Base-by-base conservation (phyloP, 2,113 vertebrate species). In the Equus quagga region DNA sequence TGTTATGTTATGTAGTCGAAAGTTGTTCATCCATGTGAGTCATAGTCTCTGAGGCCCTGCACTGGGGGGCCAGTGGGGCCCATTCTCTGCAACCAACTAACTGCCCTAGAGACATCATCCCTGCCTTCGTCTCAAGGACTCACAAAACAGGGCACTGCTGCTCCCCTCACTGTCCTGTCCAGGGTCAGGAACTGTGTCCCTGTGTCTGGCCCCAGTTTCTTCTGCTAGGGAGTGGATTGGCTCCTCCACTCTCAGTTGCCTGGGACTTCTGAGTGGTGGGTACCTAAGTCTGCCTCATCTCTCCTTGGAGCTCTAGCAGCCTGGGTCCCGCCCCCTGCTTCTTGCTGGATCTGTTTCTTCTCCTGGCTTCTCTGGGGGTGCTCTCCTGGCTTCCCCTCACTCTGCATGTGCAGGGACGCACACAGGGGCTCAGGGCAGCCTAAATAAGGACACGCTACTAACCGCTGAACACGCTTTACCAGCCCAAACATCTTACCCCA, bases 1-100 rank as follows among this genome's bases (percentile, higher is more conserved):
- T 33, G 36, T 41, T 41, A 58, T 97, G 79, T 86, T 96, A 86
- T 1, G 10, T 89, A 97, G 85, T 23, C 81, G 94, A 97, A 98
- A 92, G 51, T 69, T n/a, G 6, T 54, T 54, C 21, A 58, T 79
- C 19, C 93, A 14, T 26, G 0, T 5, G 54, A 70, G 28, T 21
- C 31, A 21, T 64, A 23, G 15, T 65, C 9, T 73, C 28, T 8
- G 10, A 21, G 4, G 8, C 26, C 23, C 11, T 85, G 28, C 8
- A 10, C 41, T 49, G 60, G 12, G 18, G 36, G 1, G 2, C 17
- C 58, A 5, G 1, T 1, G 33, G 10, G n/a, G 28, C n/a, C 28
- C 58, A 64, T 51, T 49, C 3, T 79, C 56, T 73, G 26, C 24
- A 62, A 3, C 1, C 33, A 3, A 28, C 41, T 49, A 19, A 46